Evolutionary conservation across 2,888 invertebrate species (phyloP), one percentile per base, ranked within the genome.

Genomic region (Athalia cordata): DNA sequence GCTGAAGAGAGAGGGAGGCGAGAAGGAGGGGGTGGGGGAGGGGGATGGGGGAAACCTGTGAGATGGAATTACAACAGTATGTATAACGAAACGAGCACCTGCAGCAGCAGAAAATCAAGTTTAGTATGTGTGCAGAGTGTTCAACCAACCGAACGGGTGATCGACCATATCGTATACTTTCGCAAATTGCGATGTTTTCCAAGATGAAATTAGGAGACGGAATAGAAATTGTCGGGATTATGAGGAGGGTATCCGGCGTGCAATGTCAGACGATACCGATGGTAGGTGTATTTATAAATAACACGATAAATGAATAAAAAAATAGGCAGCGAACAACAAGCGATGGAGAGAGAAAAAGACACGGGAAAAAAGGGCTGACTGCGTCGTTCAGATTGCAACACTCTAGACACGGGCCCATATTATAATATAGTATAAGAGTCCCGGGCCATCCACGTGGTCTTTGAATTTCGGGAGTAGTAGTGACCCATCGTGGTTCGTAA

Each of bases 371-470:
- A 77, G 61, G 76, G 62, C 61, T 29, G 61, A 77, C 57, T 81
- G 80, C 78, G 82, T 80, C 57, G 74, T 64, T 52, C 43, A 43
- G 77, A 65, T 62, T 77, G 79, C 77, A 78, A 77, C 81, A 81
- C 80, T 78, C 78, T 79, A 79, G 62, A 49, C 50, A 62, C 75
- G 52, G 62, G 75, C 29, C 75, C n/a, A 50, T 8, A 57, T 47
- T 49, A 52, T 62, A 64, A 29, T 59, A 47, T 57, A 72, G 72
- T 52, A 59, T 61, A 61, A 50, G 61, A 64, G 62, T 75, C 13
- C 64, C 74, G 78, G 81, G 81, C 81, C 83, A 80, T 83, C 83
- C 85, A 85, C 79, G 79, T 79, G 79, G 74, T 74, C 75, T 66
- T 68, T 13, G 45, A 79, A 78, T 75, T 79, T 79, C 61, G 9